Evolutionary conservation across 2,888 invertebrate genomes (phyloP), one percentile per base, ranked within the genome.

Genomic region (Lasius fuliginosus): DNA sequence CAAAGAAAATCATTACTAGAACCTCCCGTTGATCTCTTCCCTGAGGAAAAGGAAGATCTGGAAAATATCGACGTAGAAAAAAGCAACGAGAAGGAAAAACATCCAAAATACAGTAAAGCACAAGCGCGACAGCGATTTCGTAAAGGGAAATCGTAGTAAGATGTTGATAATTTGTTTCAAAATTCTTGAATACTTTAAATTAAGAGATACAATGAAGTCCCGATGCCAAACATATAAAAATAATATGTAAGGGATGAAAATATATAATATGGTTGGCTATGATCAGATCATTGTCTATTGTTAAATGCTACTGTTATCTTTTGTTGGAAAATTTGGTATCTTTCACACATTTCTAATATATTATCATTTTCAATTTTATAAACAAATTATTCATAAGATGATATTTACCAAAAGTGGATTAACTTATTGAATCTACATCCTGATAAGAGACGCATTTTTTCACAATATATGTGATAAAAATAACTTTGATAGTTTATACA

Each of bases 91-190:
- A 94, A 92, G 88, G 93, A 94, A 33, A 93, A 92, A 56, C 92
- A 93, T 91, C 94, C 94, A 40, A 95, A 97, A 92, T 97, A 97
- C 92, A 97, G 97, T 87, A 97, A 97, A 95, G 97, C 97, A 5
- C 97, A 97, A 94, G 97, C 97, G 15, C 95, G 97, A 88, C 97
- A 97, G 92, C 95, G 97, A 94, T 97, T 97, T 94, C 97, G 97
- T 94, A 97, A 97, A 94, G 97, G 97, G 87, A 97, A 97, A 95
- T 95, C 96, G 94, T 97, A 96, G 90, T 84, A 84, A 30, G 74
- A n/a, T 83, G 83, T 85, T 79, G 64, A 83, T 82, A 36, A 60
- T 67, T 56, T 58, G 42, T 53, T 74, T 62, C 27, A 46, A 27
- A 30, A 56, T 42, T 58, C 23, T 40, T 8, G 40, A 58, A 33